Evolutionary conservation across 2,888 invertebrate genomes (phyloP).

Genomic region (Sminthurides aquaticus): DNA sequence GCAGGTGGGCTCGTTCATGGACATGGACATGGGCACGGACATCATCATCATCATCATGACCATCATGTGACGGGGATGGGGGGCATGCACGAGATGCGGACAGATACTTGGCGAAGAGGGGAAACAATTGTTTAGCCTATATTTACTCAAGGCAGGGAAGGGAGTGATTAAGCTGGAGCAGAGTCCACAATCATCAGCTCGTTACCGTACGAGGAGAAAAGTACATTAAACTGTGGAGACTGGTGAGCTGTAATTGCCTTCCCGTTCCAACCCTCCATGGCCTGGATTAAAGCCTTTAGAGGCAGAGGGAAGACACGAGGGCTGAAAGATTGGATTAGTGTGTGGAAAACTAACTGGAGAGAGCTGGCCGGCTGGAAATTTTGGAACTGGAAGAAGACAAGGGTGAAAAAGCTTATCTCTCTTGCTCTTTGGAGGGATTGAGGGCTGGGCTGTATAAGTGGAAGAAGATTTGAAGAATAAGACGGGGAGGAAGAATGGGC

Average conservation of each 20-base stretch:
- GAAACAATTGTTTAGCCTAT: conserved; percentile 37
- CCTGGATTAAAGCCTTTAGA: too few species aligned
- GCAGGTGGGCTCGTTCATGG: neutral
- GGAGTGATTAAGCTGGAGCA: conserved; percentile 5
- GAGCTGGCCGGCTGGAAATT: too few species aligned
- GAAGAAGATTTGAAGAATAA: too few species aligned
- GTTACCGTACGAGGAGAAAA: neutral
- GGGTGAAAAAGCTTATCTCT: too few species aligned
- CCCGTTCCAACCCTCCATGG: too few species aligned
- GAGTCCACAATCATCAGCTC: conserved; percentile 5
- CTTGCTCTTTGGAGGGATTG: too few species aligned
- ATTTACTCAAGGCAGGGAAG: conserved; percentile 4
- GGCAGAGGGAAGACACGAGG: too few species aligned
- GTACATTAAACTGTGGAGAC: neutral
- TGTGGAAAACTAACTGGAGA: too few species aligned
- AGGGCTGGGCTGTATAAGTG: too few species aligned
- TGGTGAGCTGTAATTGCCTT: too few species aligned
- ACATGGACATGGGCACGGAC: conserved; percentile 13
- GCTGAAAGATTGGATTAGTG: too few species aligned
- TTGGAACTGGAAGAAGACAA: too few species aligned
- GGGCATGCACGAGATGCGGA: conserved; percentile 28
- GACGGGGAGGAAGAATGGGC: conserved; percentile 1
- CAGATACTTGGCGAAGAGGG: conserved; percentile 42
- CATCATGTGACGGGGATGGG: neutral
- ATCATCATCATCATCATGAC: conserved; percentile 20